Evolutionary conservation across 2,888 invertebrate genomes (phyloP).

Genomic region (Eupithecia inturbata): DNA sequence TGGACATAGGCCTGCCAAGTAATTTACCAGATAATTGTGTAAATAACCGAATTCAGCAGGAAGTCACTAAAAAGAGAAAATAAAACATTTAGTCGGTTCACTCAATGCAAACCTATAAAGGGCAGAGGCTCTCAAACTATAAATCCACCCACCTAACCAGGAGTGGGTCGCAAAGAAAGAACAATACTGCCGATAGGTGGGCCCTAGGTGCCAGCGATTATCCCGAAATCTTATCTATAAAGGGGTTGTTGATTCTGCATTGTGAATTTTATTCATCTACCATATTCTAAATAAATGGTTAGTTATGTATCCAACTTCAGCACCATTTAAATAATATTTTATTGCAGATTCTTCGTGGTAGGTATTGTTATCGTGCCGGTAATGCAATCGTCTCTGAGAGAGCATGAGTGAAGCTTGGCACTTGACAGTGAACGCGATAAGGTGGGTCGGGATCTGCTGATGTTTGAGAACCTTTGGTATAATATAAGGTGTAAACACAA

Average conservation of each 20-base stretch:
- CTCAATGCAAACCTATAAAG: neutral
- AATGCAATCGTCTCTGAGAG: no score
- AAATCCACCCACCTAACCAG: neutral
- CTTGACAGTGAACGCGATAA: neutral
- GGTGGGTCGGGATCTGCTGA: neutral
- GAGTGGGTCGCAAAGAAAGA: neutral
- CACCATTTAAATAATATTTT: neutral
- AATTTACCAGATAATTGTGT: no score
- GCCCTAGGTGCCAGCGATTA: no score
- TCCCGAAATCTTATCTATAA: no score
- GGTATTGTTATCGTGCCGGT: neutral
- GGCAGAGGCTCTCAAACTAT: neutral
- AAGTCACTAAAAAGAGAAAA: no score
- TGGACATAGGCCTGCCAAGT: no score
- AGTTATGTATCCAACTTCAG: neutral
- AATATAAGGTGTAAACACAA: constrained; percentile 6
- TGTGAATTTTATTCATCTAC: no score
- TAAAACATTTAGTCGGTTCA: no score
- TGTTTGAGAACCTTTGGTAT: neutral
- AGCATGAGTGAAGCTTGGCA: neutral
- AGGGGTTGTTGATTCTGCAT: no score
- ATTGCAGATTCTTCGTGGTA: neutral
- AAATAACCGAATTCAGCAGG: no score
- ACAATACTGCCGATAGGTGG: neutral
- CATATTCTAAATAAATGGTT: no score